phyloP scores from a whole-genome alignment of 2,113 vertebrate species.

The Serinus canaria region DNA sequence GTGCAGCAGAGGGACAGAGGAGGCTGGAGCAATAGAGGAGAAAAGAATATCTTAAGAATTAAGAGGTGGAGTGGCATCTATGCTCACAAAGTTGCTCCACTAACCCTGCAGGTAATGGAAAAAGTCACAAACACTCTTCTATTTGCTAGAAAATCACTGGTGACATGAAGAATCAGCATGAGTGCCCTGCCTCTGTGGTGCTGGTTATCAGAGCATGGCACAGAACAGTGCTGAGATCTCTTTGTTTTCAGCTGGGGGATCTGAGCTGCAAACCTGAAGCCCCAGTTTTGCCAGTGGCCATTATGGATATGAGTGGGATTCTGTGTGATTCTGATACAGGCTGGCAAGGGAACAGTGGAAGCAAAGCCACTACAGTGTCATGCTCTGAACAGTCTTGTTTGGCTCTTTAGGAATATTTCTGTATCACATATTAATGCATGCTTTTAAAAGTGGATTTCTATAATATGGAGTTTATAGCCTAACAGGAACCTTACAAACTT shows the following conservation, averaged over 20 bases:
- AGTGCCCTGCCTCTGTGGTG: neutral
- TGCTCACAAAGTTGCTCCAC: neutral
- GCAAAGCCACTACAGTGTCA: neutral
- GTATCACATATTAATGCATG: neutral
- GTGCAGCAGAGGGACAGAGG: neutral
- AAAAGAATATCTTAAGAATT: neutral
- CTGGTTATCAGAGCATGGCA: neutral
- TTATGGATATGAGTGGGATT: fast-evolving
- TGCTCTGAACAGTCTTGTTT: neutral
- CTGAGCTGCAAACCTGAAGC: neutral
- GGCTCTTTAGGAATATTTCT: neutral
- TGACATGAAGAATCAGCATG: neutral
- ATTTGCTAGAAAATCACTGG: neutral
- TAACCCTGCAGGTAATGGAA: neutral
- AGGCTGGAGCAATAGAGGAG: neutral
- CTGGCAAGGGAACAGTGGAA: neutral
- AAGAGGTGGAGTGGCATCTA: neutral
- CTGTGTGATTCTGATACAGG: neutral
- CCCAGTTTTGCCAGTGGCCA: neutral
- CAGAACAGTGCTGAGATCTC: neutral
- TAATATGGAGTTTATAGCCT: neutral
- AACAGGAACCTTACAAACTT: neutral
- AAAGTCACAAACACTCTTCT: neutral
- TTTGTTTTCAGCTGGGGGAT: neutral
- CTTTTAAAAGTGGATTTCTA: neutral